Evolutionary conservation across 2,113 vertebrate species (phyloP), one percentile per base, ranked within the genome.

Genomic region (Lipotes vexillifer): DNA sequence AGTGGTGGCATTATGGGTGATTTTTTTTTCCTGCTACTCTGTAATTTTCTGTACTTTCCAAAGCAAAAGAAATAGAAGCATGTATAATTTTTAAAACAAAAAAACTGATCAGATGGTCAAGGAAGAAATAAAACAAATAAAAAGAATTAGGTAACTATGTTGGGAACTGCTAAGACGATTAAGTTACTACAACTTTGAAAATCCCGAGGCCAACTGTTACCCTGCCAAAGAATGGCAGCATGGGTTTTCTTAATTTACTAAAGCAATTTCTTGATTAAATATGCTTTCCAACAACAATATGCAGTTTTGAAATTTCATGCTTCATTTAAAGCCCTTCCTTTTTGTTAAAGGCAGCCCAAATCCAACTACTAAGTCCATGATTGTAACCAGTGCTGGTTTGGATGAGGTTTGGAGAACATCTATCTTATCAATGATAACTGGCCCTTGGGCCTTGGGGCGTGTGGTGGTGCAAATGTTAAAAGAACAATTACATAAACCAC

Each of bases 261-360:
- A 84, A 95, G 74, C 69, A 87, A 93, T 78, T 96, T 92, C 78
- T 93, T 93, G 63, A 91, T 84, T 92, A 96, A 97, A 96, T 84
- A 65, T 68, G 55, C 57, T 96, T 95, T 83, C 80, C 90, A 96
- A 86, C 33, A 94, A 96, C 72, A 86, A 68, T 49, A 55, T 72
- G 66, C 18, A n/a, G 57, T 96, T 93, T 97, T 55, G 78, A 95
- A 84, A 88, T 90, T 94, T 93, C 75, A 90, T 68, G 61, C 52
- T 96, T 93, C n/a, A 29, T 86, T 97, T 75, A 96, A 82, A 88
- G 55, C 5, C 36, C 72, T 85, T 82, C 1, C 3, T 88, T 78
- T 90, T 77, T 87, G 36, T 80, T 88, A 55, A 86, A 75, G 55
- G 36, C 63, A 81, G 57, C 29, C 49, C 49, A 89, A 82, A 29